Base-by-base conservation (phyloP, 2,797 vertebrate genomes). In the Pempheris klunzingeri region DNA sequence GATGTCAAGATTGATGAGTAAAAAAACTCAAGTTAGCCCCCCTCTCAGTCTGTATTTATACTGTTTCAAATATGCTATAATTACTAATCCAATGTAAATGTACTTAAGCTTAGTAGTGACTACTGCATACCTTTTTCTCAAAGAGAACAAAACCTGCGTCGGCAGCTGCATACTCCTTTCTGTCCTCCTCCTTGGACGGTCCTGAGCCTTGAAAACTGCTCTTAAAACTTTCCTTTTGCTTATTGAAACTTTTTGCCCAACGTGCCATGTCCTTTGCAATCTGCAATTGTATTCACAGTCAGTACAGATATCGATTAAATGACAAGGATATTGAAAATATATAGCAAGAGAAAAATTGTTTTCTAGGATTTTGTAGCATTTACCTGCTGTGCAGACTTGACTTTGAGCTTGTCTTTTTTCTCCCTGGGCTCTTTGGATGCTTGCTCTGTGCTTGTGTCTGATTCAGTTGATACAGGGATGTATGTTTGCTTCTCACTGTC, bases 221-320 rank as follows among this genome's bases (percentile, higher is more conserved):
- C 85, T 95, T 99, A 84, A 97, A 96, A 78, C 96, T 97, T 84
- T 98, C 97, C 54, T 98, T 99, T 90, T 98, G 97, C 80, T 97
- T 99, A 88, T 99, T 99, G 78, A 98, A 88, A 82, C 96, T 98
- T 93, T 99, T 98, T 34, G 97, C 97, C 98, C 98, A 99, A 49
- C 97, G 96, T 59, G 97, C 97, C 98, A 99, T 99, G 85, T 99
- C 97, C 90, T 99, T 98, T 30, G 97, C 97, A 28, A 99, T 99
- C 97, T 99, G 92, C 4, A 77, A 77, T 66, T 22, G 4, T 30
- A 71, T 14, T 0, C 39, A 41, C 26, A 12, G 15, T 28, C 28
- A 66, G 34, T 20, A 44, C 24, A 61, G 3, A 10, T 38, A 22
- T 60, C 1, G 61, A 43, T 41, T 59, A 10, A 39, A 80, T 36